Percentiles rank a stretch among this genome's conserved stretches.
phyloP scores from a whole-genome alignment of 2,888 invertebrate genomes.

The Selenia dentaria region DNA sequence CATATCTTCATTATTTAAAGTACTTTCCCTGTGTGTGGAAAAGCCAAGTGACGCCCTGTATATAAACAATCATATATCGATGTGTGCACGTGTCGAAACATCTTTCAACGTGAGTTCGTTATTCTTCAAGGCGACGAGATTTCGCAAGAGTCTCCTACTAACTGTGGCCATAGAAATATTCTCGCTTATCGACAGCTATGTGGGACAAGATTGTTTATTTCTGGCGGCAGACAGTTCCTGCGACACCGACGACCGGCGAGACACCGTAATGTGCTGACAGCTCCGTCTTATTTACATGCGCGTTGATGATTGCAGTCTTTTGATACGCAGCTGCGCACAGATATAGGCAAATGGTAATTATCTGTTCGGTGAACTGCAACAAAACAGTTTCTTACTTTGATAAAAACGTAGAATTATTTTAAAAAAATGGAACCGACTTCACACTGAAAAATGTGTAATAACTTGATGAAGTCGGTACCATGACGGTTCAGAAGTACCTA shows the following conservation, averaged over 20 bases:
- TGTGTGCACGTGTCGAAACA: constrained; percentile 8
- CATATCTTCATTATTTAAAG: no score
- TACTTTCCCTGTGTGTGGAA: constrained; percentile 1
- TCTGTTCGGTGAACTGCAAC: no score
- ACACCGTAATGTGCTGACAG: constrained; percentile 45
- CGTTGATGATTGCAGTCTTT: constrained; percentile 7
- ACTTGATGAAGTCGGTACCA: no score
- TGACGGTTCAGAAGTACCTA: no score
- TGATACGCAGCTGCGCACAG: neutral
- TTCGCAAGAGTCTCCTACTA: constrained; percentile 43
- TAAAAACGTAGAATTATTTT: no score
- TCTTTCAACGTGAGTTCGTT: constrained; percentile 20
- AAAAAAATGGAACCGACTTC: no score
- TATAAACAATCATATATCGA: neutral
- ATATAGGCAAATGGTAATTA: constrained; percentile 2
- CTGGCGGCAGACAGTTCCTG: constrained; percentile 56
- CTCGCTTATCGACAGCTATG: constrained; percentile 59
- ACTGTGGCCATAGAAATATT: constrained; percentile 52
- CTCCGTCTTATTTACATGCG: constrained; percentile 27
- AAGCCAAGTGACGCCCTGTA: constrained; percentile 1
- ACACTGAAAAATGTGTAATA: no score
- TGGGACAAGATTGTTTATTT: constrained; percentile 69
- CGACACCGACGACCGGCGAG: constrained; percentile 43
- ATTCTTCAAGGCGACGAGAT: constrained; percentile 41
- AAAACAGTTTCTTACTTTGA: no score